Percentiles rank a stretch among this genome's conserved stretches.
Conservation (phyloP, 2,888 invertebrate genomes). For the Caenorhabditis wallacei region DNA sequence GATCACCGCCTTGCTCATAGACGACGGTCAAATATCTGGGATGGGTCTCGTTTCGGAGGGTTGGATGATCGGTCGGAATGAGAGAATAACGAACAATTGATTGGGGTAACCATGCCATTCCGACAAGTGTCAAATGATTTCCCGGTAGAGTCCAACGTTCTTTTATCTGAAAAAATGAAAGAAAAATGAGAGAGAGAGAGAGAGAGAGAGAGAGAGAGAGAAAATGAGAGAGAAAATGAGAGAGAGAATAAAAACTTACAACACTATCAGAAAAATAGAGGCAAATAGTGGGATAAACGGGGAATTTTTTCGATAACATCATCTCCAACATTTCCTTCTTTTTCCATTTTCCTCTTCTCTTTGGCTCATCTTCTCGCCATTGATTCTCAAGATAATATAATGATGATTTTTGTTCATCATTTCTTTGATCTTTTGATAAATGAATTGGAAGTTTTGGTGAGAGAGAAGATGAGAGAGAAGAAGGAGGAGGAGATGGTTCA, state of each 20-base stretch:
- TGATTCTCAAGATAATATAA: too few species aligned
- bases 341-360: too few species aligned
- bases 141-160: neutral
- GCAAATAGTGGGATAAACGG: neutral
- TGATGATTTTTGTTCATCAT: too few species aligned
- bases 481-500: too few species aligned
- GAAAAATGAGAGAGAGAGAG: neutral
- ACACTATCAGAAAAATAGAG: conserved; percentile 21
- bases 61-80: neutral
- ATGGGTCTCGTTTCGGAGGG: neutral
- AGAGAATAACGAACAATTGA: conserved; percentile 1
- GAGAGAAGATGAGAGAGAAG: too few species aligned
- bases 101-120: conserved; percentile 1
- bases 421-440: too few species aligned
- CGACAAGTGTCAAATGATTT: neutral
- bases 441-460: too few species aligned
- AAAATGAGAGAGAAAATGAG: neutral
- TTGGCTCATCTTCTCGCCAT: too few species aligned
- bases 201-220: neutral
- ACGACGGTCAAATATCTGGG: neutral
- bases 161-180: neutral
- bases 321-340: too few species aligned
- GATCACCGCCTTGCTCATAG: neutral
- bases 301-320: neutral
- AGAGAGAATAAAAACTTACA: too few species aligned